phyloP scores from a whole-genome alignment of 2,113 vertebrate species.

The Pterocles orientalis region DNA sequence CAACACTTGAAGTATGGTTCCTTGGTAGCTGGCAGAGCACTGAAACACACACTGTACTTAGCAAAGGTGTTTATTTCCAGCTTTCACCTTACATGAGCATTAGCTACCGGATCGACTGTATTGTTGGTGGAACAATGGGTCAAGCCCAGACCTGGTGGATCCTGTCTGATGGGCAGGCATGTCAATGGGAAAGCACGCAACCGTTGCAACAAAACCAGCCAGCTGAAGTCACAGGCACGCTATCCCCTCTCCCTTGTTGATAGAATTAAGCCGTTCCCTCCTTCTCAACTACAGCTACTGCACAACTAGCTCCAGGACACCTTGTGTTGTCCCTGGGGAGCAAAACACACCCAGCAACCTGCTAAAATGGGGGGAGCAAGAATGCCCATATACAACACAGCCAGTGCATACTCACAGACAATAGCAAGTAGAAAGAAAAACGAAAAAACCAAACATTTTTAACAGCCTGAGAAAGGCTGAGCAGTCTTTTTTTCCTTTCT shows the following conservation, averaged over 20 bases:
- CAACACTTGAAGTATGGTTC: background rate
- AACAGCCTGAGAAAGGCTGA: background rate
- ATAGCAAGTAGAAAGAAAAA: background rate
- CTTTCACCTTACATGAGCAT: background rate
- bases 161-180: constrained; percentile 1
- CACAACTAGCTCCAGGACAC: background rate
- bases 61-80: background rate
- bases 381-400: rapidly evolving
- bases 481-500: background rate
- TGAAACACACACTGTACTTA: background rate
- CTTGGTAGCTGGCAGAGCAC: background rate
- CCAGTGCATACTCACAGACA: background rate
- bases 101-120: background rate
- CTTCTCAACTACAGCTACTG: rapidly evolving
- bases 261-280: background rate
- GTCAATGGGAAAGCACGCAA: background rate
- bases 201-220: background rate
- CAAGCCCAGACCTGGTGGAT: constrained; percentile 35
- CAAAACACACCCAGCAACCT: background rate
- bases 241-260: background rate
- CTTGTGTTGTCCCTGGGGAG: background rate
- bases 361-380: background rate
- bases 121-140: constrained; percentile 1
- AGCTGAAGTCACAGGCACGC: background rate
- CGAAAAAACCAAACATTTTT: too few relatives aligned